These are phyloP conservation scores for Eugnorisma glareosa DNA, from an alignment of 2,888 invertebrate species.

Conservation along the genomic window DNA sequence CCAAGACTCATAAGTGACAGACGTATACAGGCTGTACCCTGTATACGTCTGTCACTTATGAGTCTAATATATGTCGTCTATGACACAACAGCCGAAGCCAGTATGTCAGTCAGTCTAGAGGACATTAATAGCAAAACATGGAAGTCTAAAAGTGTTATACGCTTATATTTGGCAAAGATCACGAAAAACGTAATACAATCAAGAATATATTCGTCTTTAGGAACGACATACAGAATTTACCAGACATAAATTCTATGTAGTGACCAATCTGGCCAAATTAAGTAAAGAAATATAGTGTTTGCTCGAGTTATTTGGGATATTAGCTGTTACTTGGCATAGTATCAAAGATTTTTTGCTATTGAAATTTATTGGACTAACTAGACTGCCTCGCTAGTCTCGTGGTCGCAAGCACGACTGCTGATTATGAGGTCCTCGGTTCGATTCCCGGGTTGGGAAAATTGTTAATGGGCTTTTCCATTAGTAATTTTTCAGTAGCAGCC, in stretches of 20 bases:
- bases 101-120: conserved; percentile 16
- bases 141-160: conserved; percentile 38
- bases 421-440: too few relatives aligned
- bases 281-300: conserved; percentile 33
- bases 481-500: too few relatives aligned
- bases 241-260: conserved; percentile 27
- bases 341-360: conserved; percentile 18
- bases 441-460: too few relatives aligned
- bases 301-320: conserved; percentile 24
- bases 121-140: conserved; percentile 24
- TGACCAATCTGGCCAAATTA: conserved; percentile 48
- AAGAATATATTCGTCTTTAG: conserved; percentile 18
- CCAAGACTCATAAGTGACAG: too few relatives aligned
- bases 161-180: conserved; percentile 29
- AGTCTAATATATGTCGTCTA: conserved; percentile 27
- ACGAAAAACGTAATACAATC: conserved; percentile 33
- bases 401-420: too few relatives aligned
- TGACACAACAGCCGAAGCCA: neutral
- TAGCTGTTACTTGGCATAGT: conserved; percentile 23
- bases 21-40: too few relatives aligned
- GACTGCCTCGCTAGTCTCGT: too few relatives aligned
- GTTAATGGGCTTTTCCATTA: too few relatives aligned
- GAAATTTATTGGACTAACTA: conserved; percentile 18
- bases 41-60: conserved; percentile 12
- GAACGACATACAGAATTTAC: conserved; percentile 27